phyloP scores from a whole-genome alignment of 2,888 invertebrate genomes.

The Trisateles emortualis region DNA sequence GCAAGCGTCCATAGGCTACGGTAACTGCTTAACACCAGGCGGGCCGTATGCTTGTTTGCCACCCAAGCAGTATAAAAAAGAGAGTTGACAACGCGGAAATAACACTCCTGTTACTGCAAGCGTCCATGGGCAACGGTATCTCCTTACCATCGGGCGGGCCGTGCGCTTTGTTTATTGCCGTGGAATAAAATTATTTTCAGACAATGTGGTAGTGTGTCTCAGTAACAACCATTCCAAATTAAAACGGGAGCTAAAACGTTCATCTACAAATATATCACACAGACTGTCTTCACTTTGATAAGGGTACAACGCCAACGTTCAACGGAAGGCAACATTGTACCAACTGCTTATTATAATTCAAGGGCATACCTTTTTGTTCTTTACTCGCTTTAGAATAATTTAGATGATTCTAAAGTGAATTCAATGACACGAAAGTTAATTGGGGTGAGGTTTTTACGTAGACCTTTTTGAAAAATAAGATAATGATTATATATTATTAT shows the following conservation, averaged over 20 bases:
- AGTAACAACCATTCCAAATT: neutral
- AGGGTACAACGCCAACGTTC: neutral
- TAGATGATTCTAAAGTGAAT: neutral
- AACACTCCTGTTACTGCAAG: too few relatives aligned
- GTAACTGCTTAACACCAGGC: too few relatives aligned
- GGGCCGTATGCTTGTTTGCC: too few relatives aligned
- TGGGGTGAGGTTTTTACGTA: neutral
- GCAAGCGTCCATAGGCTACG: too few relatives aligned
- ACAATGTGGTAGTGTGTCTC: neutral
- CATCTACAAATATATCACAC: neutral
- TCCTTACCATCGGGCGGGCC: too few relatives aligned
- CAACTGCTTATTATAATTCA: neutral
- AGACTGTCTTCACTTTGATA: neutral
- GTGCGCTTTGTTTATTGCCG: too few relatives aligned
- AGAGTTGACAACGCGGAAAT: too few relatives aligned
- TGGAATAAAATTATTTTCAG: too few relatives aligned
- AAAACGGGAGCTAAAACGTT: neutral
- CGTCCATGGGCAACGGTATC: too few relatives aligned
- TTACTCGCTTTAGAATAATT: neutral
- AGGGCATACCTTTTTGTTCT: neutral
- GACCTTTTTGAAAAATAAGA: too few relatives aligned
- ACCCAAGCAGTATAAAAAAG: too few relatives aligned
- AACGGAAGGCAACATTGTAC: neutral
- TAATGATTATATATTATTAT: too few relatives aligned
- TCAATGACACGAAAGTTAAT: neutral